Evolutionary conservation across 2,113 vertebrate species (phyloP).

Genomic region (Nipponia nippon): DNA sequence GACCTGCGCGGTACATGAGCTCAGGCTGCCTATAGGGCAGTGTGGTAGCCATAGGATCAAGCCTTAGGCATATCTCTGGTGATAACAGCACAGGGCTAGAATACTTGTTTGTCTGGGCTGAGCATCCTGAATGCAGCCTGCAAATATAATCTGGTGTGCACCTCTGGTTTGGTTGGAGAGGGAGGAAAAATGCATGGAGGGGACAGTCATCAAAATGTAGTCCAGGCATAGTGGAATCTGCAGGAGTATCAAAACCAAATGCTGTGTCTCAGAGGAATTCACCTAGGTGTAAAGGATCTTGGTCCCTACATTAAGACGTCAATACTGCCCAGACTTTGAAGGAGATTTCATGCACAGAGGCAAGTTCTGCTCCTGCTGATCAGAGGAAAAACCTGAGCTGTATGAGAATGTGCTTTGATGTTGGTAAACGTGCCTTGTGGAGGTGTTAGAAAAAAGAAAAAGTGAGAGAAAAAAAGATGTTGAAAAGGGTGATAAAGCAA

Average conservation of each 20-base stretch:
- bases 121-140: not conserved
- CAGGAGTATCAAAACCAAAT: not conserved
- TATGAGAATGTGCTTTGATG: slow-evolving; percentile 23
- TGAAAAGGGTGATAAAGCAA: slow-evolving; percentile 57
- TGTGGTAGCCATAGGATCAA: not conserved
- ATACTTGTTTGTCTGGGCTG: not conserved
- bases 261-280: not conserved
- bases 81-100: not conserved
- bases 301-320: rapidly evolving
- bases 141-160: not conserved
- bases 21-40: not conserved
- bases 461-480: not conserved
- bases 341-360: not conserved
- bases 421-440: slow-evolving; percentile 29
- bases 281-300: not conserved
- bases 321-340: not conserved
- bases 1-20: not conserved
- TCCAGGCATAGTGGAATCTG: not conserved
- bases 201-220: not conserved
- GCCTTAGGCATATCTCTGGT: not conserved
- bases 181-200: not conserved
- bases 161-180: not conserved
- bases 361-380: not conserved
- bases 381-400: not conserved
- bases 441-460: slow-evolving; percentile 9